Percentiles rank a stretch among this genome's conserved stretches.
Conservation (phyloP, 2,113 vertebrate species). For the Micronycteris hirsuta region DNA sequence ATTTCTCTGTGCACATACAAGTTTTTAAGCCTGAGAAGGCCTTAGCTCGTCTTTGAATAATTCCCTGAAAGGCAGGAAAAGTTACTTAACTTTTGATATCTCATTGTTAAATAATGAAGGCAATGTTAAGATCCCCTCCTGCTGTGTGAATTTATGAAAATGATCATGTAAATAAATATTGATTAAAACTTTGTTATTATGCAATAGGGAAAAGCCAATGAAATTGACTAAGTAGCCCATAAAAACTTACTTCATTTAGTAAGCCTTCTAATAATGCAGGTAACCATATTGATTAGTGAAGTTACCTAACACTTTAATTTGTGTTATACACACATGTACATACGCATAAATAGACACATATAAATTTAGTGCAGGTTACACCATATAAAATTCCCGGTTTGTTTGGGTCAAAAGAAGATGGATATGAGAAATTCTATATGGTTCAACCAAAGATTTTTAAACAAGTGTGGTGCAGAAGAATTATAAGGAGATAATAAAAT, state of each 20-base stretch:
- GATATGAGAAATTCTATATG: neutral
- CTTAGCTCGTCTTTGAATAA: neutral
- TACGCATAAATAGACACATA: neutral
- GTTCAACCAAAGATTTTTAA: neutral
- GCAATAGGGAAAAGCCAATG: neutral
- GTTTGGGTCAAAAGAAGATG: neutral
- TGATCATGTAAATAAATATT: neutral
- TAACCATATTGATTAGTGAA: neutral
- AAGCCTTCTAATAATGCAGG: neutral
- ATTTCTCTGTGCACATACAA: neutral
- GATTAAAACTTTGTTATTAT: neutral
- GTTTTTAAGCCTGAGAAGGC: neutral
- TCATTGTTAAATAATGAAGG: neutral
- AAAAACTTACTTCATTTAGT: neutral
- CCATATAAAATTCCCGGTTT: neutral
- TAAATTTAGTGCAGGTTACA: neutral
- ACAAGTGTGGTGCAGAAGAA: neutral
- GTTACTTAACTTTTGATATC: neutral
- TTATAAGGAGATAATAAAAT: neutral
- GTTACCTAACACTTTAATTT: neutral
- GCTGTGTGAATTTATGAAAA: neutral
- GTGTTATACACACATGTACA: neutral
- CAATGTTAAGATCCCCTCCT: neutral
- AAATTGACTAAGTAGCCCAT: neutral
- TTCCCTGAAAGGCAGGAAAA: neutral